phyloP scores from a whole-genome alignment of 2,888 invertebrate species.

The Galerucella calmariensis region DNA sequence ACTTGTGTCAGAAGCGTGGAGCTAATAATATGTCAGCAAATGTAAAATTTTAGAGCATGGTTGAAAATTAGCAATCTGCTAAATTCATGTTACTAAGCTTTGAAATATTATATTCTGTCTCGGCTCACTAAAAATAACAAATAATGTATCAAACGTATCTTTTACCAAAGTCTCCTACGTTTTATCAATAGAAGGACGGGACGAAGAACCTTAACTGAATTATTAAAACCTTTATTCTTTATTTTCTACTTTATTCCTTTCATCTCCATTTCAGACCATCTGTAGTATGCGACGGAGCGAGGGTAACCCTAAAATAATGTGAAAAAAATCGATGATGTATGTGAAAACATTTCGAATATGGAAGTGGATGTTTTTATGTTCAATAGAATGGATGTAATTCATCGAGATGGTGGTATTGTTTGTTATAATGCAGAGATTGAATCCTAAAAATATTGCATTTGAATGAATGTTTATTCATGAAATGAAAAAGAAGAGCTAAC shows the following conservation, averaged over 20 bases:
- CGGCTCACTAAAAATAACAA: not conserved
- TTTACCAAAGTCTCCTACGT: not conserved
- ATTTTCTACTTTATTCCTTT: conserved; percentile 7
- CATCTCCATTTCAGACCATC: conserved; percentile 12
- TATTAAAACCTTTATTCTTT: conserved; percentile 21
- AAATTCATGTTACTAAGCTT: too few species aligned
- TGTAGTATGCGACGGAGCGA: conserved; percentile 14
- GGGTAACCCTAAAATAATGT: conserved; percentile 11
- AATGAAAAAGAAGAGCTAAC: too few species aligned
- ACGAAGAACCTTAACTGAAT: conserved; percentile 13
- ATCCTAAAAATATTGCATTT: too few species aligned
- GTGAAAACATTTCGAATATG: not conserved
- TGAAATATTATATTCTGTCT: not conserved
- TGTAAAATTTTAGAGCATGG: too few species aligned
- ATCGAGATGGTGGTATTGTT: too few species aligned
- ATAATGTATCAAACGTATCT: conserved; percentile 1
- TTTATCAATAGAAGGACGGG: not conserved
- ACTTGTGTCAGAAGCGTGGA: too few species aligned
- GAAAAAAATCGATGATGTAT: not conserved
- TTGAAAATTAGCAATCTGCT: too few species aligned
- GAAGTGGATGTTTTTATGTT: too few species aligned
- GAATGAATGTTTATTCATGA: too few species aligned
- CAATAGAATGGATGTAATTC: too few species aligned
- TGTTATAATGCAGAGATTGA: too few species aligned
- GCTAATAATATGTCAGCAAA: too few species aligned